These are phyloP conservation scores for Copsychus sechellarum DNA, from an alignment of 2,113 vertebrate genomes.

Conservation along the genomic window DNA sequence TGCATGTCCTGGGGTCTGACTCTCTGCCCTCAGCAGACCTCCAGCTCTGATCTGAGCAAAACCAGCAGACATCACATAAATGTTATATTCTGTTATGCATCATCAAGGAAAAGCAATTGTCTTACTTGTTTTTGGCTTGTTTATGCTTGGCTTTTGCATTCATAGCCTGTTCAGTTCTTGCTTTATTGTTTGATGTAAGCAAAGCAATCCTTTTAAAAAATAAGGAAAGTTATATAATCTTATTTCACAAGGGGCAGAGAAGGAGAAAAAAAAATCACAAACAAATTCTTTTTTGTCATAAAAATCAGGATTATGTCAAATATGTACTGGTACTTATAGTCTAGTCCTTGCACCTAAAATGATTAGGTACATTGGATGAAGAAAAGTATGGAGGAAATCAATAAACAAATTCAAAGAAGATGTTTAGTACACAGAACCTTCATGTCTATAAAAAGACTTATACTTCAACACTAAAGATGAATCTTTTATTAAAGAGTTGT, in stretches of 20 bases:
- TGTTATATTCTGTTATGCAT: neutral
- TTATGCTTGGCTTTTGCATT: neutral
- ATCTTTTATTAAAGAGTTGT: neutral
- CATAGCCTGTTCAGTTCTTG: neutral
- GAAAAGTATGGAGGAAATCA: neutral
- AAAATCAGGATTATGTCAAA: neutral
- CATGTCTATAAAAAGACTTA: neutral
- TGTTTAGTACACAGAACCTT: neutral
- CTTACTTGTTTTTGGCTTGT: neutral
- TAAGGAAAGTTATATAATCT: neutral
- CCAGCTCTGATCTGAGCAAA: neutral
- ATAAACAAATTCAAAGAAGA: neutral
- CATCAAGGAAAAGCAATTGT: neutral
- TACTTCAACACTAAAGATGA: accelerated
- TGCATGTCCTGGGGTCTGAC: neutral
- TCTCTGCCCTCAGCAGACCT: neutral
- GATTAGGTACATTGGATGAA: neutral
- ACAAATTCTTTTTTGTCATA: neutral
- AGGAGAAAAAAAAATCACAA: neutral
- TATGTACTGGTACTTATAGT: neutral
- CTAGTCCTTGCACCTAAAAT: neutral
- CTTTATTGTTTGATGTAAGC: neutral
- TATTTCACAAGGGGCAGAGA: neutral
- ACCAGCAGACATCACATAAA: neutral
- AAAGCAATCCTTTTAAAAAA: neutral